Percentiles rank a stretch among this genome's conserved stretches.
These are phyloP conservation scores for Gracilinanus agilis DNA, from an alignment of 2,113 vertebrate species.

Conservation along the genomic window DNA sequence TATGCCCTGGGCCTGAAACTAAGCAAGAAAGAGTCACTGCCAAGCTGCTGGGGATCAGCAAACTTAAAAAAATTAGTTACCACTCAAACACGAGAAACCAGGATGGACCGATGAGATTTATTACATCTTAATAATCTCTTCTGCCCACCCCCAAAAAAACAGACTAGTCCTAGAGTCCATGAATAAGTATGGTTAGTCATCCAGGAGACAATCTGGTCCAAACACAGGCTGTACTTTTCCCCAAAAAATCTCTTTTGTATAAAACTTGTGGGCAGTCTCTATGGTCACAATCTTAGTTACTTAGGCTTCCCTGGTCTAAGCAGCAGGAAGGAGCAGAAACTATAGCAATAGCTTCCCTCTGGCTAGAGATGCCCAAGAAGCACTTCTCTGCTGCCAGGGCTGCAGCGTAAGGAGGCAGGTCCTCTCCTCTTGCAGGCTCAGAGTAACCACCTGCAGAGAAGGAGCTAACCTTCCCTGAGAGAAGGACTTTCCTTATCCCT, in stretches of 20 bases:
- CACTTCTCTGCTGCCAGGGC: not conserved
- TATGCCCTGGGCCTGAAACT: conserved; percentile 93
- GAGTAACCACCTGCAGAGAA: not conserved
- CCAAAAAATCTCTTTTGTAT: not conserved
- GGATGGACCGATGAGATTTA: not conserved
- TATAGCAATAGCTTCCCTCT: not conserved
- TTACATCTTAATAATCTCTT: not conserved
- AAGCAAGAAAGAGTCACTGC: conserved; percentile 62
- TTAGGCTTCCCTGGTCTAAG: not conserved
- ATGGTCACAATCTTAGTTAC: not conserved
- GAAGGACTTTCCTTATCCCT: no score
- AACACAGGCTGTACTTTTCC: not conserved
- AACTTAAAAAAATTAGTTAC: not conserved
- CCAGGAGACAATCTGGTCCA: not conserved
- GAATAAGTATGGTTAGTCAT: not conserved
- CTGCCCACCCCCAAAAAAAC: not conserved
- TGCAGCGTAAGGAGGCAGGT: not conserved
- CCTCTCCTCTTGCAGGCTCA: not conserved
- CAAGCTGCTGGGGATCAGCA: fast-evolving
- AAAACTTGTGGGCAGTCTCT: not conserved
- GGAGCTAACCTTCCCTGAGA: no score
- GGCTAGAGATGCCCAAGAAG: not conserved
- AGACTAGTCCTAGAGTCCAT: not conserved
- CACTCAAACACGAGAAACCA: no score
- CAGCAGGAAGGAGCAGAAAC: not conserved